Conservation (phyloP, 2,888 invertebrate species). For the Fissipunctia ypsillon region DNA sequence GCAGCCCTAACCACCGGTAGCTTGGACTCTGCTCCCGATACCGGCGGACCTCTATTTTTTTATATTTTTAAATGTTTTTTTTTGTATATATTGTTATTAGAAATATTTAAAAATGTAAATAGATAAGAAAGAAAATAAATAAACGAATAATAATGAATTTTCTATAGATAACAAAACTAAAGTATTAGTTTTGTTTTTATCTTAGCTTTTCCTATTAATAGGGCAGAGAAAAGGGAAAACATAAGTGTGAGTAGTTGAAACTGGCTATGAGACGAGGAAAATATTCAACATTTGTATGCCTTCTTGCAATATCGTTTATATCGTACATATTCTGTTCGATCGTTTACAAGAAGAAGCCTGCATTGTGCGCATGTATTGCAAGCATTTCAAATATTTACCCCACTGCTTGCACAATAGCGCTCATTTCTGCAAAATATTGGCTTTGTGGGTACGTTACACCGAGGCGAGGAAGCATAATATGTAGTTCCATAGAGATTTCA, state of each 20-base stretch:
- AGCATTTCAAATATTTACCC: constrained; percentile 57
- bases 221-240: too few relatives aligned
- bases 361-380: constrained; percentile 46
- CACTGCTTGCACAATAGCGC: constrained; percentile 28
- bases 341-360: constrained; percentile 21
- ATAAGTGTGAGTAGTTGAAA: background rate
- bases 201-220: too few relatives aligned
- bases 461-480: background rate
- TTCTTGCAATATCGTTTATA: constrained; percentile 18
- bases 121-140: too few relatives aligned
- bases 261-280: constrained; percentile 3
- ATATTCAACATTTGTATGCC: constrained; percentile 19
- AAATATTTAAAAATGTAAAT: too few relatives aligned
- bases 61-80: too few relatives aligned
- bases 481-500: background rate
- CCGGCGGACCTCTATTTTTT: too few relatives aligned
- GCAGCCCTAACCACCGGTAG: too few relatives aligned
- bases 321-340: constrained; percentile 26
- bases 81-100: too few relatives aligned
- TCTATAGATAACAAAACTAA: too few relatives aligned
- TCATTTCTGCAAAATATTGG: constrained; percentile 10
- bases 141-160: too few relatives aligned
- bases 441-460: constrained; percentile 45
- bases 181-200: too few relatives aligned
- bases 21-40: too few relatives aligned